Percentiles rank a stretch among this genome's conserved stretches.
Evolutionary conservation across 2,888 invertebrate genomes (phyloP).

Genomic region (Sarcophaga rosellei): DNA sequence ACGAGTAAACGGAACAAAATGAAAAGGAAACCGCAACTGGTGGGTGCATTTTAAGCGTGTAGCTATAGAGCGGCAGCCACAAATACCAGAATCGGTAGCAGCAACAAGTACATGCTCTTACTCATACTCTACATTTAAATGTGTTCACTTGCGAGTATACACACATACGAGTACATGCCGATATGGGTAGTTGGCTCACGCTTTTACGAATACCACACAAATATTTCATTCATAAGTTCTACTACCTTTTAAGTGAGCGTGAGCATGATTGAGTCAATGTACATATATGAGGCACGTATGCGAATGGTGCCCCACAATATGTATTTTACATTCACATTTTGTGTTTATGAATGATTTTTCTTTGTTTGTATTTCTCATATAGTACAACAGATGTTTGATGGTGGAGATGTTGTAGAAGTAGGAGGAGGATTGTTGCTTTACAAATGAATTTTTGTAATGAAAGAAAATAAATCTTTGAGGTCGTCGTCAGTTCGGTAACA

Average conservation of each 20-base stretch:
- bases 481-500: conserved; percentile 62
- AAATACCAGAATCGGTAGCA: conserved; percentile 16
- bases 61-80: conserved; percentile 22
- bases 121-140: conserved; percentile 20
- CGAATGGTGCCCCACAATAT: neutral
- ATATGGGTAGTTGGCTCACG: neutral
- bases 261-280: neutral
- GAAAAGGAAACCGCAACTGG: conserved; percentile 52
- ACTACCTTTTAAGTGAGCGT: conserved; percentile 24
- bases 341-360: neutral
- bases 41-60: conserved; percentile 62
- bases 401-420: neutral
- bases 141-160: neutral
- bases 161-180: neutral
- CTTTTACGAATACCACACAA: neutral
- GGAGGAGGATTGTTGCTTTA: conserved; percentile 15
- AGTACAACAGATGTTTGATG: neutral
- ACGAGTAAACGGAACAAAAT: conserved; percentile 6
- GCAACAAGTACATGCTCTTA: conserved; percentile 19
- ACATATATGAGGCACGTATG: neutral
- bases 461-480: conserved; percentile 32
- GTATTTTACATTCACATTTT: neutral
- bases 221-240: conserved; percentile 56
- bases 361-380: neutral
- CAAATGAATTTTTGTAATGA: conserved; percentile 16